These are phyloP conservation scores for Hippocampus comes DNA, from an alignment of 2,113 vertebrate genomes.

Conservation along the genomic window DNA sequence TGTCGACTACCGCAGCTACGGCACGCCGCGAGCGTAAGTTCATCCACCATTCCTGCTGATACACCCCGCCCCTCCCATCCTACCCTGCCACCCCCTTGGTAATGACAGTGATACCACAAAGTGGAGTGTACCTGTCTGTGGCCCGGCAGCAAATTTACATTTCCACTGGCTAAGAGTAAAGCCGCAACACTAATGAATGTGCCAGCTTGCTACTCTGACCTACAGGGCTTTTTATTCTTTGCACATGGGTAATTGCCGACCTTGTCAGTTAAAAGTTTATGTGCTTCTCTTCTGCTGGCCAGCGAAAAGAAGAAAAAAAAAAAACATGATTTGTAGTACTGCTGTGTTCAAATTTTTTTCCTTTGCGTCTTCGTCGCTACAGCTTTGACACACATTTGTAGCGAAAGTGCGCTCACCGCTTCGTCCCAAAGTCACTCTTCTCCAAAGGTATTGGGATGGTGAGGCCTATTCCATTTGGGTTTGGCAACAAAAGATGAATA, in stretches of 20 bases:
- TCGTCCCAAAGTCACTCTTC: too few relatives aligned
- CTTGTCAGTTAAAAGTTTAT: slow-evolving; percentile 62
- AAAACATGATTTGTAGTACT: slow-evolving; percentile 44
- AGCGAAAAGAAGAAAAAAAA: slow-evolving; percentile 24
- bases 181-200: slow-evolving; percentile 55
- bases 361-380: neutral
- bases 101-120: slow-evolving; percentile 59
- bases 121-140: slow-evolving; percentile 32
- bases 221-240: slow-evolving; percentile 52
- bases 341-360: slow-evolving; percentile 43
- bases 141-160: slow-evolving; percentile 52
- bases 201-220: slow-evolving; percentile 42
- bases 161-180: slow-evolving; percentile 48
- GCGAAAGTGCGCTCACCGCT: slow-evolving; percentile 29
- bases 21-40: slow-evolving; percentile 93
- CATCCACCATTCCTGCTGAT: neutral
- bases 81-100: slow-evolving; percentile 18
- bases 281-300: slow-evolving; percentile 44
- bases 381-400: slow-evolving; percentile 33
- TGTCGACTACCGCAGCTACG: slow-evolving; percentile 96
- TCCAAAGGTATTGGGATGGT: neutral
- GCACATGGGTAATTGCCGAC: slow-evolving; percentile 57
- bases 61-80: slow-evolving; percentile 15
- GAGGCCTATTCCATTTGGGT: neutral
- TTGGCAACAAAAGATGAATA: neutral